Evolutionary conservation across 2,888 invertebrate genomes (phyloP), one percentile per base, ranked within the genome.

Genomic region (Dasysyrphus albostriatus): DNA sequence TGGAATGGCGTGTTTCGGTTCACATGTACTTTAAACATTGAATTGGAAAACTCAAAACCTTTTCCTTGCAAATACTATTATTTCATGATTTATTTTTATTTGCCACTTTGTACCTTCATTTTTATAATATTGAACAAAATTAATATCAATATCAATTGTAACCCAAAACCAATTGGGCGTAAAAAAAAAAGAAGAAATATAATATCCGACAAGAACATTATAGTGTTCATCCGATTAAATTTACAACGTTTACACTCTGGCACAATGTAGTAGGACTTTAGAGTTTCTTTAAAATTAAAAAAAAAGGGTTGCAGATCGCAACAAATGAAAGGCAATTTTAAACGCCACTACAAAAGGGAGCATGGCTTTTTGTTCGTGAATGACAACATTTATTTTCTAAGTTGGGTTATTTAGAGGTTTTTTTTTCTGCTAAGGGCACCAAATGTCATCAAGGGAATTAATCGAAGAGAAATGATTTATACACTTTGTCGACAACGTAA

Each of bases 381-480:
- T 61, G 61, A 61, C 61, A 61, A 39, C 61, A 61, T 42, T 61
- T 61, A 61, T 54, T 61, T 63, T 84, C 67, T 65, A 78, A 83
- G 69, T 79, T 83, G 65, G 75, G 83, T 83, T 88, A 88, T 83
- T 88, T 83, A 88, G 87, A 79, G 83, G 87, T 83, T 83, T 88
- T 83, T 83, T 88, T 24, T 78, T 56, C 58, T 51, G 88, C 49
- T 34, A 49, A 67, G 88, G 83, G 80, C 88, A 87, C 70, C 92
- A 92, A 92, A 90, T 90, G 92, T 92, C 92, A 91, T 91, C 92
- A 92, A 92, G 91, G 90, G 92, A 92, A 92, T 92, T 92, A 92
- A 92, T 92, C 92, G 92, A 91, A 92, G 91, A 92, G 92, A 92
- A 92, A 92, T 92, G 92, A 92, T 92, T 92, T 92, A 92, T 92